Evolutionary conservation across 2,888 invertebrate genomes (phyloP).

Genomic region (Morpho helenor): DNA sequence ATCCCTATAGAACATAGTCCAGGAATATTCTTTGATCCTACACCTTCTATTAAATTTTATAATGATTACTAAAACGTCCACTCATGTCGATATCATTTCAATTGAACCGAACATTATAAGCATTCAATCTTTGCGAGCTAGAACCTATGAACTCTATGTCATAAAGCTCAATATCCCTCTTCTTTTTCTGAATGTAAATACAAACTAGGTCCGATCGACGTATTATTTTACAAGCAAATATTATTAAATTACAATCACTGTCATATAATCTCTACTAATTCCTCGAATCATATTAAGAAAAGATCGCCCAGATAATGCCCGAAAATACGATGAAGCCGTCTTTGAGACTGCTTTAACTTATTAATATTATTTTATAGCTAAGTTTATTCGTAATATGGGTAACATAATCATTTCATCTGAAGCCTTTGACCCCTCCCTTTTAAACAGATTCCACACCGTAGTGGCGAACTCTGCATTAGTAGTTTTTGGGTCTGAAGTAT

Average conservation of each 20-base stretch:
- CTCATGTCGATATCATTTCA: conserved; percentile 18
- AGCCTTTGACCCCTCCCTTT: no score
- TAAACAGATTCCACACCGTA: no score
- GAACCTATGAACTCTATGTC: no score
- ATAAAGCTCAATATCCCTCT: conserved; percentile 25
- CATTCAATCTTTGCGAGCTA: no score
- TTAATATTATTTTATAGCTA: no score
- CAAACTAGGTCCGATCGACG: conserved; percentile 15
- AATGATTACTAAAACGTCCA: conserved; percentile 7
- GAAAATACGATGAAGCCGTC: conserved; percentile 28
- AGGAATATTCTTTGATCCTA: conserved; percentile 16
- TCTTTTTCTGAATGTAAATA: conserved; percentile 19
- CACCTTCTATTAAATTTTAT: conserved; percentile 9
- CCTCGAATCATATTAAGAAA: conserved; percentile 3
- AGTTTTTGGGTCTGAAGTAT: no score
- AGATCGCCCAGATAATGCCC: conserved; percentile 28
- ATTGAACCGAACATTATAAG: no score
- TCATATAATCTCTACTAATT: conserved; percentile 22
- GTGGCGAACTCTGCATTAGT: no score
- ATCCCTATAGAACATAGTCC: no score
- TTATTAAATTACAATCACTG: conserved; percentile 22
- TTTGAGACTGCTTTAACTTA: no score
- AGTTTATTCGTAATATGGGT: no score
- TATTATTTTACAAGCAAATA: conserved; percentile 13
- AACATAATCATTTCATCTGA: no score